These are phyloP conservation scores for Champsocephalus gunnari DNA, from an alignment of 2,797 vertebrate species.

Conservation along the genomic window DNA sequence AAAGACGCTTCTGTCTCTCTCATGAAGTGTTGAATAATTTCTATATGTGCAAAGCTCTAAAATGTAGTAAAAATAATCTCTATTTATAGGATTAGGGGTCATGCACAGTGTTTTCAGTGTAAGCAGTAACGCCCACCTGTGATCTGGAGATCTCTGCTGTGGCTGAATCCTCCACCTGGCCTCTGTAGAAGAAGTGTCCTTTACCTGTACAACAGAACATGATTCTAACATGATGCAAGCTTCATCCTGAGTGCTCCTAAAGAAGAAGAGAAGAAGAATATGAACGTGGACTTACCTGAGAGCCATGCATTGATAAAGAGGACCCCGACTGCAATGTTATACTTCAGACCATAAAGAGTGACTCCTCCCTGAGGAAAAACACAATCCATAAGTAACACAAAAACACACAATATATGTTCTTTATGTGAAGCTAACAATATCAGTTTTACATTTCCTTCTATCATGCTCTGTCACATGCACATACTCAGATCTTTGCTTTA, in stretches of 20 bases:
- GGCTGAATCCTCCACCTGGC: constrained; percentile 86
- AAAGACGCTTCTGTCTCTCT: neutral
- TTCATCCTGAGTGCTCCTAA: neutral
- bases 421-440: neutral
- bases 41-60: neutral
- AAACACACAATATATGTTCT: neutral
- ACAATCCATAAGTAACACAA: neutral
- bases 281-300: constrained; percentile 73
- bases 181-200: constrained; percentile 84
- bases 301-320: constrained; percentile 88
- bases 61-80: neutral
- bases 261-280: neutral
- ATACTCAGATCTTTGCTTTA: no score
- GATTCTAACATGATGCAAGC: neutral
- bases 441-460: neutral
- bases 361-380: constrained; percentile 80
- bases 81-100: no score
- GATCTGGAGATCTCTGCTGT: constrained; percentile 88
- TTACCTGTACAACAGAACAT: constrained; percentile 65
- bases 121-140: constrained; percentile 72
- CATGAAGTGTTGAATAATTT: neutral
- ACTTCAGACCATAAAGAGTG: constrained; percentile 81
- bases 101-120: neutral
- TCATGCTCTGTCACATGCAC: neutral
- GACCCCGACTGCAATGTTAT: constrained; percentile 85